These are phyloP conservation scores for Psettodes erumei DNA, from an alignment of 2,113 vertebrate species.

Conservation along the genomic window DNA sequence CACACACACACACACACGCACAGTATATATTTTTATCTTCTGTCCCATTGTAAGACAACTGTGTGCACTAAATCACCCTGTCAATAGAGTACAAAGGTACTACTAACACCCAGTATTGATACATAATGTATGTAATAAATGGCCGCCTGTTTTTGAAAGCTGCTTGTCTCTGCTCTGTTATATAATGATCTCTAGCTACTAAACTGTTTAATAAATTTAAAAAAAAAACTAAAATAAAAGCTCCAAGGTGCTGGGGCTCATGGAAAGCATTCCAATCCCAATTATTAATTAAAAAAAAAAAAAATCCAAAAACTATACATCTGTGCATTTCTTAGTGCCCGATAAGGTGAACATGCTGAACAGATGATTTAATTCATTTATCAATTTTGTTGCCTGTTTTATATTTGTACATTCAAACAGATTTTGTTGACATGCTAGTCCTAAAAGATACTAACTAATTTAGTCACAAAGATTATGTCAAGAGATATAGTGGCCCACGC, in stretches of 20 bases:
- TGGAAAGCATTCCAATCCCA: background rate
- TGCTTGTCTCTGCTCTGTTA: background rate
- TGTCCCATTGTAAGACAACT: background rate
- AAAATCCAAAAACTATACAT: too few relatives aligned
- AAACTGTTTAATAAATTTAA: background rate
- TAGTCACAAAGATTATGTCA: background rate
- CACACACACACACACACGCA: conserved; percentile 3
- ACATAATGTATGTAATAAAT: too few relatives aligned
- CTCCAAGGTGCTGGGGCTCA: background rate
- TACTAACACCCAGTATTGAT: background rate
- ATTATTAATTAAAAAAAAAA: background rate
- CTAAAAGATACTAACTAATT: background rate
- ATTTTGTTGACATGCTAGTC: background rate
- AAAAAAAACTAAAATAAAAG: background rate
- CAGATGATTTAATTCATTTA: too few relatives aligned
- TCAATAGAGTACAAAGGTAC: background rate
- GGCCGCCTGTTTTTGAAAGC: too few relatives aligned
- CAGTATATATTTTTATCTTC: background rate
- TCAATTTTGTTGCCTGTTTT: background rate
- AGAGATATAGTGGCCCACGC: background rate
- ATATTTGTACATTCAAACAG: background rate
- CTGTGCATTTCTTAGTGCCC: background rate
- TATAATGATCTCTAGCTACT: background rate
- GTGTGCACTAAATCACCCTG: background rate
- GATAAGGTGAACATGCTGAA: too few relatives aligned